These are phyloP conservation scores for Eurytoma californica DNA, from an alignment of 2,888 invertebrate genomes.

Conservation along the genomic window DNA sequence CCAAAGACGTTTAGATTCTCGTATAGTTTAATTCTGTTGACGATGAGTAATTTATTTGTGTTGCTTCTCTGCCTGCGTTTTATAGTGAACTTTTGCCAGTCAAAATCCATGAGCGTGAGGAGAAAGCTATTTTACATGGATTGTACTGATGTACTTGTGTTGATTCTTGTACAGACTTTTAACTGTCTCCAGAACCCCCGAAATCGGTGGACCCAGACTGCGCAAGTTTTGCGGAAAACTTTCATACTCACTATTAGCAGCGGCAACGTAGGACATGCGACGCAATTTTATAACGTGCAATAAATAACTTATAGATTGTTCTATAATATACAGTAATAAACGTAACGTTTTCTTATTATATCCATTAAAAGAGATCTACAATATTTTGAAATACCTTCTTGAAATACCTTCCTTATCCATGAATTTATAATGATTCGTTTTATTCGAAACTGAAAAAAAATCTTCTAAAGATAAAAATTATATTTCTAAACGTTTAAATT, in stretches of 20 bases:
- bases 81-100: conserved; percentile 2
- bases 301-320: conserved; percentile 53
- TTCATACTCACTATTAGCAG: conserved; percentile 49
- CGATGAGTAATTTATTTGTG: too few relatives aligned
- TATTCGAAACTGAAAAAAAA: too few relatives aligned
- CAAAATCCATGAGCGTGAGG: neutral
- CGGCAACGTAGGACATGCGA: conserved; percentile 28
- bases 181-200: conserved; percentile 28
- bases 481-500: too few relatives aligned
- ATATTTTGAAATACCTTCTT: conserved; percentile 6
- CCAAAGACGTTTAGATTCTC: too few relatives aligned
- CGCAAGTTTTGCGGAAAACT: conserved; percentile 42
- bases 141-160: neutral
- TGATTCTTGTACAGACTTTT: conserved; percentile 46
- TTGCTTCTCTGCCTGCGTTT: conserved; percentile 24
- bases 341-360: conserved; percentile 53
- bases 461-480: too few relatives aligned
- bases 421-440: neutral
- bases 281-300: conserved; percentile 55
- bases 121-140: conserved; percentile 10
- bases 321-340: conserved; percentile 48
- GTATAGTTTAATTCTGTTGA: too few relatives aligned
- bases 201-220: conserved; percentile 47
- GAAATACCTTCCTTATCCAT: neutral
- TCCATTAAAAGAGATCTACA: conserved; percentile 48